Conservation (phyloP, 2,888 invertebrate species). For the Epinotia nisella region DNA sequence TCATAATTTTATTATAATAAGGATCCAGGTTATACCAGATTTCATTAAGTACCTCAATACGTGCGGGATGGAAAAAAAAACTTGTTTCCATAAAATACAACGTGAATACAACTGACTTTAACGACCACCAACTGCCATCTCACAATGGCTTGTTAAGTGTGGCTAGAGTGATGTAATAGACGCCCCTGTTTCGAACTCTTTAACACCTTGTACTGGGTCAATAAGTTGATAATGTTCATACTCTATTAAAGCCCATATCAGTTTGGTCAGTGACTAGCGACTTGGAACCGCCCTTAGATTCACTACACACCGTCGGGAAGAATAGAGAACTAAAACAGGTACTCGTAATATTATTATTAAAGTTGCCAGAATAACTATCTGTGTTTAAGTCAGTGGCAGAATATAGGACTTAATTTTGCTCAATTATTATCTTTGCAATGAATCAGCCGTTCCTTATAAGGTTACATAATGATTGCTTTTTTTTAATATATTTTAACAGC, state of each 20-base stretch:
- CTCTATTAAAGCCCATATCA: slow-evolving; percentile 68
- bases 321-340: slow-evolving; percentile 41
- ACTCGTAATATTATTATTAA: background rate
- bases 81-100: background rate
- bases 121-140: slow-evolving; percentile 35
- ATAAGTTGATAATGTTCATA: slow-evolving; percentile 70
- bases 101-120: slow-evolving; percentile 15
- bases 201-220: slow-evolving; percentile 80
- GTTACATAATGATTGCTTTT: no score
- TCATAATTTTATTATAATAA: background rate
- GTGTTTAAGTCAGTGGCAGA: no score
- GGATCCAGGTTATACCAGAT: background rate
- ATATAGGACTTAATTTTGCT: no score
- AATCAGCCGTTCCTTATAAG: no score
- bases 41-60: background rate
- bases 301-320: slow-evolving; percentile 59
- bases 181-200: slow-evolving; percentile 52
- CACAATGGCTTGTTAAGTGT: slow-evolving; percentile 41
- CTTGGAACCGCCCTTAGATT: slow-evolving; percentile 72
- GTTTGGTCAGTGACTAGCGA: slow-evolving; percentile 75
- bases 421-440: no score
- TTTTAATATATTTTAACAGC: no score
- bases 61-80: background rate
- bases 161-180: slow-evolving; percentile 37
- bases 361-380: background rate